Base-by-base conservation (phyloP, 2,888 invertebrate genomes). In the Drosophila setosimentum region DNA sequence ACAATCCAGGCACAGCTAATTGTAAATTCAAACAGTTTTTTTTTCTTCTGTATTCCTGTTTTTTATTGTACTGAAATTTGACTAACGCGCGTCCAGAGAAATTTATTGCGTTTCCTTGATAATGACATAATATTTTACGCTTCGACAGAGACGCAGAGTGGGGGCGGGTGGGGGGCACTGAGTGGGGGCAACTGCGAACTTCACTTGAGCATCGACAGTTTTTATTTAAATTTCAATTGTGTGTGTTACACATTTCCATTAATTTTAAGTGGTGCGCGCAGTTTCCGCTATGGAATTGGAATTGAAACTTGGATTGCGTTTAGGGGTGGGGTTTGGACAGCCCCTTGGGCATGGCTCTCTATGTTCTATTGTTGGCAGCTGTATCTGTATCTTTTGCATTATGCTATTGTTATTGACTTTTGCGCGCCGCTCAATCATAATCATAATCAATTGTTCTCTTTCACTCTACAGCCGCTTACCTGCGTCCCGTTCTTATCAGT, bases 61-160 rank as follows among this genome's bases (percentile, higher is more conserved):
- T 60, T 57, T 61, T 76, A 62, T 72, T 79, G 73, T 66, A 72
- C 78, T 81, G 87, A 87, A 88, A 87, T 79, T 79, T 79, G 89
- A 85, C 78, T 89, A 81, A 76, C 61, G 79, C 77, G 81, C 78
- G 78, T 67, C 85, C 73, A 85, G 73, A 27, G 68, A 73, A 77
- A 83, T 89, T 87, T 89, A 88, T 88, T 85, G 88, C 88, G 78
- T 83, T 80, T 73, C 82, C 77, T 84, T 90, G 88, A 91, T 91
- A 91, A 91, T 89, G 91, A 89, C 83, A 87, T 87, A 90, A 90
- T 91, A 88, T 90, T 90, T 90, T 80, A 90, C 91, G 90, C 91
- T 89, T 91, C 90, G 90, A 82, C 87, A 83, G 79, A 76, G 73
- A 42, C 72, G 51, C 57, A 35, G 50, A 29, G 21, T 5, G 51